phyloP scores from a whole-genome alignment of 1,140 invertebrate species.

The Sesamia nonagrioides region DNA sequence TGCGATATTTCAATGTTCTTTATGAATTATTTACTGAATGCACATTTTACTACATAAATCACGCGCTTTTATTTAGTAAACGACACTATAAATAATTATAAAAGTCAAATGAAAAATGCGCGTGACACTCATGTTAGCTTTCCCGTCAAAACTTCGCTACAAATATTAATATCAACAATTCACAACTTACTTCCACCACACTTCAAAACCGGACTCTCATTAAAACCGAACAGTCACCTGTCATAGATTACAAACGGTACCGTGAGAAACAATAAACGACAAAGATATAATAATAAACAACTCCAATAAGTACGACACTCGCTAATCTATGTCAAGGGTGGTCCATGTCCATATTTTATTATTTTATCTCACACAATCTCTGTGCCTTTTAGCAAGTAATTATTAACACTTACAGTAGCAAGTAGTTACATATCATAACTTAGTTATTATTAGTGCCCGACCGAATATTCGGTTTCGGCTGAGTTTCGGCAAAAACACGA shows the following conservation, averaged over 20 bases:
- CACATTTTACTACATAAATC: no score
- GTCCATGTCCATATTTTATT: constrained; percentile 7
- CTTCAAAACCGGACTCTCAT: constrained; percentile 1
- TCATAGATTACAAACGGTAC: constrained; percentile 11
- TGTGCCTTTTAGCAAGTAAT: constrained; percentile 7
- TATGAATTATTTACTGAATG: no score
- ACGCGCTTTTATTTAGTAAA: no score
- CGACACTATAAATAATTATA: no score
- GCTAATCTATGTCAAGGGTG: constrained; percentile 38
- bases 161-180: not conserved
- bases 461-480: no score
- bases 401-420: constrained; percentile 34
- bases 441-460: no score
- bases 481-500: no score
- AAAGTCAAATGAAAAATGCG: no score
- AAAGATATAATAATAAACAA: constrained; percentile 41
- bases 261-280: constrained; percentile 38
- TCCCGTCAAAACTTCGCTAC: no score
- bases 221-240: constrained; percentile 19
- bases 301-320: not conserved
- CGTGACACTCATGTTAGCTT: no score
- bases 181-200: not conserved
- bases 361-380: constrained; percentile 19
- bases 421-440: not conserved
- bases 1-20: no score